phyloP scores from a whole-genome alignment of 2,113 vertebrate genomes.

The Lipophrys pholis region DNA sequence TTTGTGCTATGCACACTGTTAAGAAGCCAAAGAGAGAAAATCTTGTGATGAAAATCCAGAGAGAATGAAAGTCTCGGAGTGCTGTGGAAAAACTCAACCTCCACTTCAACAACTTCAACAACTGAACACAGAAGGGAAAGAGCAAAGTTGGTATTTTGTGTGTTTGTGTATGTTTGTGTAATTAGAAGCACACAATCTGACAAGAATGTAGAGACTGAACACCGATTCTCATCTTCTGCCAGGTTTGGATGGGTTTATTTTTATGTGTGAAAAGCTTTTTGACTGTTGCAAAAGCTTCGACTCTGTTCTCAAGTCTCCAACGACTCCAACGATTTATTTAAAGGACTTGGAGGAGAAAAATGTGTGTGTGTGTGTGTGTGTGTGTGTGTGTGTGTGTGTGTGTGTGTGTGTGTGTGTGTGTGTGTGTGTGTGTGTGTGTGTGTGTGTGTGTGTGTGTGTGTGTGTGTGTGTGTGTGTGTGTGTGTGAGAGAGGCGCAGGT shows the following conservation, averaged over 20 bases:
- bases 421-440: slow-evolving; percentile 34
- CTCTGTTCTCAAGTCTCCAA: slow-evolving; percentile 9
- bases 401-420: slow-evolving; percentile 11
- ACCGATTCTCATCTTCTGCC: not conserved
- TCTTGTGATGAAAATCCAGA: not conserved
- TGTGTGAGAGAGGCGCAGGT: slow-evolving; percentile 55
- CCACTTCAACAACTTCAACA: not conserved
- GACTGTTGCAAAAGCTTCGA: slow-evolving; percentile 1
- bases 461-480: slow-evolving; percentile 23
- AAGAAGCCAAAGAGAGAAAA: not conserved
- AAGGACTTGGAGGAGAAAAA: slow-evolving; percentile 18
- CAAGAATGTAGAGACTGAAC: not conserved
- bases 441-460: slow-evolving; percentile 10
- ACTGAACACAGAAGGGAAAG: not conserved
- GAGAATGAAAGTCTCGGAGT: not conserved
- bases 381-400: slow-evolving; percentile 31
- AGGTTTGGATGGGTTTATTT: not conserved
- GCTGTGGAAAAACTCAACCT: not conserved
- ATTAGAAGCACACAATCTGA: slow-evolving; percentile 9
- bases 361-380: slow-evolving; percentile 14
- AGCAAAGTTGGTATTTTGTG: not conserved
- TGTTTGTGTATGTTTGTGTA: not conserved
- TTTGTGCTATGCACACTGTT: not conserved
- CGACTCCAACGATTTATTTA: slow-evolving; percentile 8
- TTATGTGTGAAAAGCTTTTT: slow-evolving; percentile 7